Conservation (phyloP, 2,888 invertebrate genomes). For the Scaptomyza tumidula region DNA sequence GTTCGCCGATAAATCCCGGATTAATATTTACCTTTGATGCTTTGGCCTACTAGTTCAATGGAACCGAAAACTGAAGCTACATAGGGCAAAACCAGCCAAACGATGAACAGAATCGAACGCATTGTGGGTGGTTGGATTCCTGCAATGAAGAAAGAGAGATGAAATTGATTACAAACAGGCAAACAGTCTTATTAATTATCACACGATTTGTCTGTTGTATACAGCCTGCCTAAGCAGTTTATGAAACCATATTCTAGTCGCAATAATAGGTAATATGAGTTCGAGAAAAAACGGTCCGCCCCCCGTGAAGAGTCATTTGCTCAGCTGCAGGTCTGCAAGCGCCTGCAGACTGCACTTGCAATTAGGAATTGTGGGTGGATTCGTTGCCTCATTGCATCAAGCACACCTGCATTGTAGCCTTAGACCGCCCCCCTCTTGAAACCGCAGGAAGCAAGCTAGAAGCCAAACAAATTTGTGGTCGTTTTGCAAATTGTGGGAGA, state of each 20-base stretch:
- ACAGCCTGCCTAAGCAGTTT: conserved; percentile 17
- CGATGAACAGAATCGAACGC: conserved; percentile 37
- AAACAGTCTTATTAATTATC: background rate
- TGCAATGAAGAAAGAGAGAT: conserved; percentile 23
- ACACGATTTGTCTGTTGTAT: too few species aligned
- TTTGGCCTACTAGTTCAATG: conserved; percentile 70
- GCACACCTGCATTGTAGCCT: conserved; percentile 20
- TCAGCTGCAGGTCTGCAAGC: conserved; percentile 16
- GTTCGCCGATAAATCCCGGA: background rate
- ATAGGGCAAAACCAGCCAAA: conserved; percentile 27
- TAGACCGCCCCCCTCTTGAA: background rate
- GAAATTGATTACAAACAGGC: background rate
- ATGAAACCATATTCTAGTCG: conserved; percentile 57
- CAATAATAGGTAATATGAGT: conserved; percentile 69
- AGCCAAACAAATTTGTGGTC: conserved; percentile 69
- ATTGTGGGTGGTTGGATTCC: conserved; percentile 43
- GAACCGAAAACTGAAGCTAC: conserved; percentile 29
- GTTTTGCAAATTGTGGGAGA: conserved; percentile 25
- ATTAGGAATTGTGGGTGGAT: conserved; percentile 42
- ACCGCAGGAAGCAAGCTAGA: conserved; percentile 51
- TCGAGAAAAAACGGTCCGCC: conserved; percentile 1
- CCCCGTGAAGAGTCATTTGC: conserved; percentile 31
- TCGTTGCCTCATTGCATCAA: conserved; percentile 24
- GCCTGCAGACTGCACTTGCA: conserved; percentile 41
- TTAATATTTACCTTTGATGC: conserved; percentile 72